Evolutionary conservation across 2,888 invertebrate genomes (phyloP), one percentile per base, ranked within the genome.

Genomic region (Melinaea marsaeus): DNA sequence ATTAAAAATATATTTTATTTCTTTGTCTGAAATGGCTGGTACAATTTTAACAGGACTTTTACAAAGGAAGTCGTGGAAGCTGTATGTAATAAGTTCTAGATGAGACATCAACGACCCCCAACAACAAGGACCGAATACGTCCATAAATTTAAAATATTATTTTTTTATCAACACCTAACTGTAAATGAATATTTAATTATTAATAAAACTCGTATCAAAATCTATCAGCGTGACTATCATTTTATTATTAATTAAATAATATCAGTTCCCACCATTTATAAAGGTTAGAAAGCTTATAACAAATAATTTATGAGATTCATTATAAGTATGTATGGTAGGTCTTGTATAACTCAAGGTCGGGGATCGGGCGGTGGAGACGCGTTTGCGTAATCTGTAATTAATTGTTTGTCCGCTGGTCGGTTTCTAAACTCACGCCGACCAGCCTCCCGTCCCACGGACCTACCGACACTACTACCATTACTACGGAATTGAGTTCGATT

Each of bases 311-410:
- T 51, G 7, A 32, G 7, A 32, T 32, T 51, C 32, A 22, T 51
- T 51, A 51, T 13, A 51, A 51, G 37, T 37, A 48, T 2, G 7
- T 51, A 51, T 51, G 22, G 51, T 51, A 51, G 51, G 51, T 51
- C 51, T 51, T 51, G 32, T 51, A 51, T 51, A 51, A 51, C 51
- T 69, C 67, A 69, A 72, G 70, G 71, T 65, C 63, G 55, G 34
- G 57, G 55, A 57, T 46, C 32, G 51, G 51, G 55, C 47, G 57
- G 47, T 61, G 61, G 63, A 62, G 60, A 60, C 63, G 48, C 45
- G 66, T 71, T 73, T 71, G 69, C 72, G 72, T 73, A 72, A 72
- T 73, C 68, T 71, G 67, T 69, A 69, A 71, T 70, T 73, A 72
- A 73, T 72, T 73, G 73, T 73, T 73, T 67, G 69, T 69, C 62